Conservation (phyloP, 1,140 invertebrate genomes). For the Bombus affinis region DNA sequence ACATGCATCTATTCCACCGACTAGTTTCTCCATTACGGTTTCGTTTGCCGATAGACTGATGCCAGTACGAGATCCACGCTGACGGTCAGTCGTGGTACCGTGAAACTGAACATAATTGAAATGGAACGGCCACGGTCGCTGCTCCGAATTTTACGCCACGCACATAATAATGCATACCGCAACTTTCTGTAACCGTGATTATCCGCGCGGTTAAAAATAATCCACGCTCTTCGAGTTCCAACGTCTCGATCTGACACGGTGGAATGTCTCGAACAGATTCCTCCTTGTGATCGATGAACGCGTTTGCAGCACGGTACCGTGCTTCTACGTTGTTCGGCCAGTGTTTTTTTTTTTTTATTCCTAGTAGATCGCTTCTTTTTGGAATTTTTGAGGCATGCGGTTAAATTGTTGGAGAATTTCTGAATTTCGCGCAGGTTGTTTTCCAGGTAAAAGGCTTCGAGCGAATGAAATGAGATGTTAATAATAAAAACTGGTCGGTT, state of each 20-base stretch:
- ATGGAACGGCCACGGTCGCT: slow-evolving; percentile 36
- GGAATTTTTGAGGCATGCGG: too few relatives aligned
- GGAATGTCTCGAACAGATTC: neutral
- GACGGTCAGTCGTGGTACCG: neutral
- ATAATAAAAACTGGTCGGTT: too few relatives aligned
- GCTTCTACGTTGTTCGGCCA: too few relatives aligned
- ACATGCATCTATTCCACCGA: slow-evolving; percentile 9
- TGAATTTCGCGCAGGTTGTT: accelerated
- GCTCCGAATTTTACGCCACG: slow-evolving; percentile 19
- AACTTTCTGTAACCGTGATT: slow-evolving; percentile 14
- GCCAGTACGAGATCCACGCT: neutral
- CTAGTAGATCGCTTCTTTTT: too few relatives aligned
- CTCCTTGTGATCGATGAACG: neutral
- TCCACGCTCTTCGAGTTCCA: neutral
- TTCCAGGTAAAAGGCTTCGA: neutral
- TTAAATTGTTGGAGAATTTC: too few relatives aligned
- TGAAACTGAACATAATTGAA: slow-evolving; percentile 18
- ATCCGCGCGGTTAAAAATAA: neutral
- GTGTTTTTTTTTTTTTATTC: too few relatives aligned
- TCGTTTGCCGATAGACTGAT: slow-evolving; percentile 23
- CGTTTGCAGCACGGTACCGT: too few relatives aligned
- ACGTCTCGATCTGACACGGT: neutral
- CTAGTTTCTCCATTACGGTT: slow-evolving; percentile 48
- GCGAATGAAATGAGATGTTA: neutral
- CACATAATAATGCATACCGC: neutral